A percentile compares a stretch with the other conserved stretches of the same genome.
Evolutionary conservation across 2,888 invertebrate genomes (phyloP).

Genomic region (Oxytorus armatus): DNA sequence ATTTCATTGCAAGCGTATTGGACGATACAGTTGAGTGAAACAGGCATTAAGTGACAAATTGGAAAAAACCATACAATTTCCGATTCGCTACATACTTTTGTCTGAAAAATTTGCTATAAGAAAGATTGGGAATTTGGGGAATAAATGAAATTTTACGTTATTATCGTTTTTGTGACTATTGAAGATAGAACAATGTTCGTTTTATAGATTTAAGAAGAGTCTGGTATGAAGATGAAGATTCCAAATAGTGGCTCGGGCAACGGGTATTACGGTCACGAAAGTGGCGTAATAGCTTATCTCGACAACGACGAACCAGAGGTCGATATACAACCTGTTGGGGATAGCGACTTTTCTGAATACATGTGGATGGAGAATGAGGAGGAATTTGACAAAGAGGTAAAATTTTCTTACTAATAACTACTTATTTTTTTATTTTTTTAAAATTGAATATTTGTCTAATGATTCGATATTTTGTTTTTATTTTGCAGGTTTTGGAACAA

Average conservation of each 20-base stretch:
- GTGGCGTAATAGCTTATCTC: conserved; percentile 79
- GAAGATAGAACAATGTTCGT: background rate
- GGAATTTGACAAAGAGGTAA: conserved; percentile 95
- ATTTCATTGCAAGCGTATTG: conserved; percentile 21
- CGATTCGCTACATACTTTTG: background rate
- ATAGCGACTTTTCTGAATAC: conserved; percentile 94
- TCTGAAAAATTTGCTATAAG: too few species aligned
- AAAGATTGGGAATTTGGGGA: too few species aligned
- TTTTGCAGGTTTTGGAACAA: conserved; percentile 91
- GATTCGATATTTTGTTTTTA: conserved; percentile 35
- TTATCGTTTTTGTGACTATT: too few species aligned
- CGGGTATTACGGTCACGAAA: conserved; percentile 83
- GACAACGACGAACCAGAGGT: conserved; percentile 82
- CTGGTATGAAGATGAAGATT: conserved; percentile 84
- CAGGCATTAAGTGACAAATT: background rate
- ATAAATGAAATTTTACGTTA: too few species aligned
- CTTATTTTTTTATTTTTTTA: background rate
- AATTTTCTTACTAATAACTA: too few species aligned
- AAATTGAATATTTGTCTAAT: background rate
- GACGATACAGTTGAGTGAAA: background rate
- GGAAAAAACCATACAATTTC: background rate
- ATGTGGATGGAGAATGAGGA: conserved; percentile 98
- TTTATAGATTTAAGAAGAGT: conserved; percentile 67
- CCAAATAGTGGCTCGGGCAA: conserved; percentile 82
- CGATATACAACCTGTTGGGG: conserved; percentile 83